Conservation (phyloP, 1,140 invertebrate genomes). For the Paramacrobiotus metropolitanus region DNA sequence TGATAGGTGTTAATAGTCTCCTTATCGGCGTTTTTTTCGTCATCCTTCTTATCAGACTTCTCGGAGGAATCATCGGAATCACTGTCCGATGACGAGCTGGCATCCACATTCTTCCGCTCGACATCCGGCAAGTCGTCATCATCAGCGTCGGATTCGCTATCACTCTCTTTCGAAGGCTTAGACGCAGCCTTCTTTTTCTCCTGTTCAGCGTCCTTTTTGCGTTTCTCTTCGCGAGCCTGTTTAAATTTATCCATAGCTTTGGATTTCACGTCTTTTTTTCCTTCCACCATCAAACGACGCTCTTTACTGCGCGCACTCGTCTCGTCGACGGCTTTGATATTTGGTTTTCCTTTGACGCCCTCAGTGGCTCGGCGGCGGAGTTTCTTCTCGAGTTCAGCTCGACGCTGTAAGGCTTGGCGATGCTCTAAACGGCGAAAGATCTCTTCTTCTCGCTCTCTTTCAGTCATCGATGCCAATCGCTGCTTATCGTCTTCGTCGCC, state of each 20-base stretch:
- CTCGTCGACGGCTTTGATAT: slow-evolving; percentile 21
- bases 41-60: slow-evolving; percentile 10
- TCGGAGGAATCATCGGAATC: slow-evolving; percentile 16
- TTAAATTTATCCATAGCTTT: slow-evolving; percentile 74
- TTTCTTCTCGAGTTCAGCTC: slow-evolving; percentile 91
- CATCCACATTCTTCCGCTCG: background rate
- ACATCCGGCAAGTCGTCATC: slow-evolving; percentile 37
- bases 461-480: slow-evolving; percentile 67
- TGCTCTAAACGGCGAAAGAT: slow-evolving; percentile 86
- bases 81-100: slow-evolving; percentile 13
- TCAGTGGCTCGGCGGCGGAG: slow-evolving; percentile 50
- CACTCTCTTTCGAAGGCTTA: slow-evolving; percentile 41
- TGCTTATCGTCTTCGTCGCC: slow-evolving; percentile 83
- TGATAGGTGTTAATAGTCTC: slow-evolving; percentile 31
- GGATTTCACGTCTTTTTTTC: slow-evolving; percentile 57
- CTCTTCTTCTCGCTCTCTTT: slow-evolving; percentile 88
- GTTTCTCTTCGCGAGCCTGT: slow-evolving; percentile 60
- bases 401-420: slow-evolving; percentile 68
- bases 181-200: slow-evolving; percentile 20
- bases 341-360: slow-evolving; percentile 23
- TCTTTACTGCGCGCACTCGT: slow-evolving; percentile 59
- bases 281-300: slow-evolving; percentile 70
- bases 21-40: slow-evolving; percentile 11
- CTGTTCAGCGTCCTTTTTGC: slow-evolving; percentile 29
- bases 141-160: slow-evolving; percentile 86